phyloP scores from a whole-genome alignment of 2,888 invertebrate species.

The Thera britannica region DNA sequence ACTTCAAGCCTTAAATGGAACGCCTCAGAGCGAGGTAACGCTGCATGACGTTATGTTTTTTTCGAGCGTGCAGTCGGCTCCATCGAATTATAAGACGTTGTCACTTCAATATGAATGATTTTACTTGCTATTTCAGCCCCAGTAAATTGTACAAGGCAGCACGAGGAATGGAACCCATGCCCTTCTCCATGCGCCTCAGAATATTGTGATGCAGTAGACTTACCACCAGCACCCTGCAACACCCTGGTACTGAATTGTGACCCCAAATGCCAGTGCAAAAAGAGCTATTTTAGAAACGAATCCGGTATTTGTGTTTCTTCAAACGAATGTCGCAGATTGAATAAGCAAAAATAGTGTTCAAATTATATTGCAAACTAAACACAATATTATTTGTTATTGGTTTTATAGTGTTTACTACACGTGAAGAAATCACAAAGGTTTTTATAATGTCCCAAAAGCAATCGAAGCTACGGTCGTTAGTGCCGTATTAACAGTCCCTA shows the following conservation, averaged over 20 bases:
- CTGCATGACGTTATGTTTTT: no score
- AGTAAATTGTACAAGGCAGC: conserved; percentile 52
- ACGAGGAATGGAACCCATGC: conserved; percentile 54
- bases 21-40: no score
- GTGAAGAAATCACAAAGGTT: no score
- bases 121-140: conserved; percentile 44
- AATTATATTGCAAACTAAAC: neutral
- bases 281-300: conserved; percentile 50
- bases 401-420: no score
- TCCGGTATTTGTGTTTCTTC: conserved; percentile 48
- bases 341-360: conserved; percentile 13
- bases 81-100: no score
- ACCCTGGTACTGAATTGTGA: conserved; percentile 53
- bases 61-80: no score
- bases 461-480: no score
- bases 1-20: no score
- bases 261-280: conserved; percentile 54
- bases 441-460: no score
- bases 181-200: conserved; percentile 52
- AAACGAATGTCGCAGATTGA: conserved; percentile 45
- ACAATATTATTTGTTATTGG: no score
- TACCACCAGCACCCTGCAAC: conserved; percentile 47
- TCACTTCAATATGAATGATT: no score
- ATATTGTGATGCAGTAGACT: conserved; percentile 48
- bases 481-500: no score